Evolutionary conservation across 2,113 vertebrate species (phyloP), one percentile per base, ranked within the genome.

Genomic region (Paradisaea rubra): DNA sequence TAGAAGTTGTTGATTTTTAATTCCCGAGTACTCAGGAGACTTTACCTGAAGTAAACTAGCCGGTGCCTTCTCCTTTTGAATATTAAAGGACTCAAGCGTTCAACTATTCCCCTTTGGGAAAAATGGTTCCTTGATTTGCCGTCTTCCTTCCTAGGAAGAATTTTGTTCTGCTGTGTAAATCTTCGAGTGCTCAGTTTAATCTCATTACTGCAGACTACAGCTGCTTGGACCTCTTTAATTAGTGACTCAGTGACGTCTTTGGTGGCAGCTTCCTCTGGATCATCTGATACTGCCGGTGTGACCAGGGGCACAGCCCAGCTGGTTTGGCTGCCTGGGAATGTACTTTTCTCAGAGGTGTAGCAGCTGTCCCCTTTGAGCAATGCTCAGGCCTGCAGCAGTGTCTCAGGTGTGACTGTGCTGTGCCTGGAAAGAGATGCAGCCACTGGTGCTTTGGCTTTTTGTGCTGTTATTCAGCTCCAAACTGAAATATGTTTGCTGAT

Each of bases 221-320:
- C 53, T 2, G 0, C 74, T 89, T 82, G 61, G 49, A 81, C 37
- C 45, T 44, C 44, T 89, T 87, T 87, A 95, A 95, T 76, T 66
- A 69, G 37, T 57, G 49, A 30, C 57, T 79, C 45, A 45, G 50
- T 71, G 63, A 74, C 0, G 1, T 69, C 49, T 66, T 64, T 68
- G 11, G 73, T 89, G 86, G 19, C 84, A 92, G 25, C 65, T 94
- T 92, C 47, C 66, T 88, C 50, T 0, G 2, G 71, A 42, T 77
- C 18, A 50, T n/a, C 54, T 59, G 74, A 31, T 69, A 39, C 5
- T 0, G 0, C 39, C 50, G 27, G 24, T 0, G 0, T 39, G 70
- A 24, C 25, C 14, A 15, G 45, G 65, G 71, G 30, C 69, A 61
- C 49, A 88, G 42, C 45, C 54, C 10, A 1, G 39, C 33, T 77